Percentiles rank a stretch among this genome's conserved stretches.
phyloP scores from a whole-genome alignment of 2,113 vertebrate genomes.

The Phalacrocorax brasilianus region DNA sequence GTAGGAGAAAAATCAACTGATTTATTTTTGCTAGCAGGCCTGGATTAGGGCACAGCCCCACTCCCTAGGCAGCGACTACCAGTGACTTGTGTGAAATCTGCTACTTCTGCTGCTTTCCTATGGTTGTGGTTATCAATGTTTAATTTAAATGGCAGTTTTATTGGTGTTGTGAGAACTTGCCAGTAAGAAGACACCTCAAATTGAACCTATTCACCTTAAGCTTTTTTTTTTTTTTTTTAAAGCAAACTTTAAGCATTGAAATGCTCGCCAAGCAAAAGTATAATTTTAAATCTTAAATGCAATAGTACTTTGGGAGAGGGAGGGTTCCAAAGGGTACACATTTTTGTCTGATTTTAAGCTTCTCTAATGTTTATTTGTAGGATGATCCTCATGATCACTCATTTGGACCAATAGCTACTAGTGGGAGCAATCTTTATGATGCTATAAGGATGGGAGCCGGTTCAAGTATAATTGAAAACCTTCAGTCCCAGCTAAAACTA shows the following conservation, averaged over 20 bases:
- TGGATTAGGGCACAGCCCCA: neutral
- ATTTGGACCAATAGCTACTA: slow-evolving; percentile 78
- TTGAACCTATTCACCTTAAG: neutral
- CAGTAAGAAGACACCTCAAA: neutral
- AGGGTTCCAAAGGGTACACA: neutral
- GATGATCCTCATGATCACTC: slow-evolving; percentile 89
- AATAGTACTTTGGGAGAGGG: neutral
- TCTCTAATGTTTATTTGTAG: slow-evolving; percentile 60
- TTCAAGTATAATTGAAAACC: slow-evolving; percentile 94
- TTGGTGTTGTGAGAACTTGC: neutral
- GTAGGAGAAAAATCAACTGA: neutral
- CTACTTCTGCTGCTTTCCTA: neutral
- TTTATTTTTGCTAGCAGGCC: neutral
- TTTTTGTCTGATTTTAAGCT: neutral
- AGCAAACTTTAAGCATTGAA: neutral
- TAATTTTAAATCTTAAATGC: neutral
- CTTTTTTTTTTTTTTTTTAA: neutral
- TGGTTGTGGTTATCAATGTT: neutral
- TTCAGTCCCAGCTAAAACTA: slow-evolving; percentile 95
- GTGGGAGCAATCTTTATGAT: slow-evolving; percentile 91
- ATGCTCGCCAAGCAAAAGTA: neutral
- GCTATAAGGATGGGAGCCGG: slow-evolving; percentile 90
- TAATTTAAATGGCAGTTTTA: neutral
- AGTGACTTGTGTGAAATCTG: neutral
- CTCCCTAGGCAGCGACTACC: neutral